phyloP scores from a whole-genome alignment of 2,113 vertebrate genomes.

The Paracanthobrama guichenoti region DNA sequence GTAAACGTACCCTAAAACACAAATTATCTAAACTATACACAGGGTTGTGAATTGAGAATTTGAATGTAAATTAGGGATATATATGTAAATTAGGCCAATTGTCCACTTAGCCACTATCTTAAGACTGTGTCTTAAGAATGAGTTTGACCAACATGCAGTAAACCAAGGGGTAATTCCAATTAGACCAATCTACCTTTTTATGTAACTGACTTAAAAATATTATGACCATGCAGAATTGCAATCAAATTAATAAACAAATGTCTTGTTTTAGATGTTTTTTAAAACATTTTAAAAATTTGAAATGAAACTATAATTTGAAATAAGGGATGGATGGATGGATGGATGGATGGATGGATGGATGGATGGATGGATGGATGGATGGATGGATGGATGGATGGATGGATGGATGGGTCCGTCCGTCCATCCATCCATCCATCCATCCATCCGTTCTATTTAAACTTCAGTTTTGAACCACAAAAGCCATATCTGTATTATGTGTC shows the following conservation, averaged over 20 bases:
- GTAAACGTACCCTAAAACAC: no score
- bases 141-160: no score
- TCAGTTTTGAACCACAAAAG: slow-evolving; percentile 19
- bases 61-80: no score
- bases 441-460: neutral
- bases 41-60: neutral
- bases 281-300: neutral
- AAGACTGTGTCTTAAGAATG: no score
- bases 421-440: no score
- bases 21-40: neutral
- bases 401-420: neutral
- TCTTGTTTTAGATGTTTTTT: neutral
- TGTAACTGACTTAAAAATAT: no score
- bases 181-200: no score
- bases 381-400: neutral
- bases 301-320: no score
- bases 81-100: no score
- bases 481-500: slow-evolving; percentile 41
- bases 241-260: neutral
- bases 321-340: no score
- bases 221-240: neutral
- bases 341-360: neutral
- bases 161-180: no score
- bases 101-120: no score
- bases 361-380: neutral